phyloP scores from a whole-genome alignment of 1,140 invertebrate species.

The Amyelois transitella region DNA sequence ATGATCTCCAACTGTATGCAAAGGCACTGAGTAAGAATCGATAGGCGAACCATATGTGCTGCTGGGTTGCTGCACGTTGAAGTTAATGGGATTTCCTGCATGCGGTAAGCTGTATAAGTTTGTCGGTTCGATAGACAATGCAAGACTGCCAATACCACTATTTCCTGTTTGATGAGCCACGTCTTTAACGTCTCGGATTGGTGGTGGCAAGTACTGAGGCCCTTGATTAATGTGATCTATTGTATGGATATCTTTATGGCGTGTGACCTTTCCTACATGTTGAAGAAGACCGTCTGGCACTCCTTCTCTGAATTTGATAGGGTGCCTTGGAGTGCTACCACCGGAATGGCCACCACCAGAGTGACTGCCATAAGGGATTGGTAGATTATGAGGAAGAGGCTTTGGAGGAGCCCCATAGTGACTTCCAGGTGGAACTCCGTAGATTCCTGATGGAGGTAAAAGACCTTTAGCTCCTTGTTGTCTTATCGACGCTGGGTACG shows the following conservation, averaged over 20 bases:
- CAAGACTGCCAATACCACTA: conserved; percentile 33
- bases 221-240: conserved; percentile 65
- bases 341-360: conserved; percentile 65
- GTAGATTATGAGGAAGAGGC: conserved; percentile 57
- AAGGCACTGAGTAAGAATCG: conserved; percentile 72
- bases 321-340: conserved; percentile 72
- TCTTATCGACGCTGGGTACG: conserved; percentile 68
- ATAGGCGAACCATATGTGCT: conserved; percentile 65
- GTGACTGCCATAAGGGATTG: conserved; percentile 61
- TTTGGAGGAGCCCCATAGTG: conserved; percentile 75
- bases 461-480: conserved; percentile 71
- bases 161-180: conserved; percentile 37
- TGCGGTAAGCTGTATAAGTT: conserved; percentile 72
- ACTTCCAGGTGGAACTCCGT: conserved; percentile 73
- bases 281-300: conserved; percentile 80
- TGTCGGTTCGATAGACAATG: conserved; percentile 63
- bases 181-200: conserved; percentile 74
- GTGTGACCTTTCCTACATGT: conserved; percentile 76
- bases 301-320: conserved; percentile 80
- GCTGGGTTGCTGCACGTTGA: conserved; percentile 38
- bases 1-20: conserved; percentile 66
- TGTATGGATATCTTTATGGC: conserved; percentile 70
- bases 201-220: conserved; percentile 78
- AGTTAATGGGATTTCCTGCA: conserved; percentile 47
- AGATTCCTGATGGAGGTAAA: conserved; percentile 73